These are phyloP conservation scores for Rugalucina vietnamica DNA, from an alignment of 2,888 invertebrate genomes.

Conservation along the genomic window DNA sequence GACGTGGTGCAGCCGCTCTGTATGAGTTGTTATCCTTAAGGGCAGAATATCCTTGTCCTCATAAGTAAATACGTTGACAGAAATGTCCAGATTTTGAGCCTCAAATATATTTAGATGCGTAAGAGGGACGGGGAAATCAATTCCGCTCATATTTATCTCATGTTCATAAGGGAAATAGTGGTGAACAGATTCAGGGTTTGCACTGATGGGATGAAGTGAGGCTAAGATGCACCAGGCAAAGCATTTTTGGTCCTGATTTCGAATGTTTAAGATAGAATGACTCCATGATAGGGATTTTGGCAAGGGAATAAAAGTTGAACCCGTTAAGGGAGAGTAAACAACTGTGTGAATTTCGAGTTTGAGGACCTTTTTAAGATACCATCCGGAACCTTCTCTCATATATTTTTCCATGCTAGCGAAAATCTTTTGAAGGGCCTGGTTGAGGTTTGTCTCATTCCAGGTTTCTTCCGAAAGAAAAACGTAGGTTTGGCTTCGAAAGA, in stretches of 20 bases:
- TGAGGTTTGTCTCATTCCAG: slow-evolving; percentile 22
- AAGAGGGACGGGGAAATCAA: slow-evolving; percentile 41
- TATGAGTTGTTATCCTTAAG: slow-evolving; percentile 32
- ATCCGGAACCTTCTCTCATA: slow-evolving; percentile 28
- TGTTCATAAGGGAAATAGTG: slow-evolving; percentile 28
- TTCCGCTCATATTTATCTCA: slow-evolving; percentile 43
- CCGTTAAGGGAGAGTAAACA: slow-evolving; percentile 22
- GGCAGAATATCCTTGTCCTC: slow-evolving; percentile 48
- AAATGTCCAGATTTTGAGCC: slow-evolving; percentile 47
- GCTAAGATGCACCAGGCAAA: slow-evolving; percentile 34
- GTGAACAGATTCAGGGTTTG: slow-evolving; percentile 11
- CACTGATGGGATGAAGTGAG: slow-evolving; percentile 7
- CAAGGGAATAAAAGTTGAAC: slow-evolving; percentile 29
- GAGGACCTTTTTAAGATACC: slow-evolving; percentile 31
- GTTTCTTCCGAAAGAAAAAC: slow-evolving; percentile 1
- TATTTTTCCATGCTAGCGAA: slow-evolving; percentile 27
- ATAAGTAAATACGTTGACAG: slow-evolving; percentile 49
- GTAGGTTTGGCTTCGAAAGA: slow-evolving; percentile 42
- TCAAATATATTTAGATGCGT: slow-evolving; percentile 48
- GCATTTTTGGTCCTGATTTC: slow-evolving; percentile 39
- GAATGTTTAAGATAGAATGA: slow-evolving; percentile 23
- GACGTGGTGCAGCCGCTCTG: slow-evolving; percentile 35
- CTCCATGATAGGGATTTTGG: slow-evolving; percentile 10
- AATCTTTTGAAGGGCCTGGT: slow-evolving; percentile 43
- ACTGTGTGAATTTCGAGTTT: slow-evolving; percentile 40